Base-by-base conservation (phyloP, 2,113 vertebrate genomes). In the Nettapus auritus region DNA sequence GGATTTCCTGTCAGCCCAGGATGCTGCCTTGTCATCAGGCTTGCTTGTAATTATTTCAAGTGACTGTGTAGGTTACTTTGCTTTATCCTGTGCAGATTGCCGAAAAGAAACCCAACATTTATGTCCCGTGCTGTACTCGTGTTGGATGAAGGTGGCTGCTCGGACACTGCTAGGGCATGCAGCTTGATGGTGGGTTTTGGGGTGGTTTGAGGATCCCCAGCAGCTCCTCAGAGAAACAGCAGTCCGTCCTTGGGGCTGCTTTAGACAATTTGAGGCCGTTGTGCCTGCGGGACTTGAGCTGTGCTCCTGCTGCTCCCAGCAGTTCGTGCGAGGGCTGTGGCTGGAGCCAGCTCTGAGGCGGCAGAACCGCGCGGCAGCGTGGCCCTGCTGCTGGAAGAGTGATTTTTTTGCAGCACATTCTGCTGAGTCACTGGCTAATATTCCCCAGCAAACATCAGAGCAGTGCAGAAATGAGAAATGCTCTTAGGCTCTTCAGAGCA, bases 241-340 rank as follows among this genome's bases (percentile, higher is more conserved):
- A 66, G 13, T 44, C 18, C 5, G 2, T 52, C 12, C 44, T 48
- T 12, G 8, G 76, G 52, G 33, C 46, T 66, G n/a, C 2, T 0
- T 31, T 36, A 10, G 42, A 31, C 31, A 36, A 40, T 48, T 67
- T 11, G 23, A 1, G 74, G 19, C 19, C 8, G 0, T 8, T 8
- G 40, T 11, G 26, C 59, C 82, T 40, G 28, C 44, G 36, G 10
- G 83, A 13, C 2, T 50, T 55, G 1, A 10, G 10, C 63, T 29
- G 59, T 6, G 92, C 36, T 59, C 34, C 78, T 33, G 40, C 68
- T 68, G 20, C 15, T 75, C 83, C 22, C 28, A 55, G 36, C 9
- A 2, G 1, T 9, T 40, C 8, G 0, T 2, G 44, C 0, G 19
- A 20, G 74, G 60, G 31, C 5, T 78, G 74, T 3, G 14, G 4